Conservation (phyloP, 2,113 vertebrate genomes). For the Formicarius rufipectus region DNA sequence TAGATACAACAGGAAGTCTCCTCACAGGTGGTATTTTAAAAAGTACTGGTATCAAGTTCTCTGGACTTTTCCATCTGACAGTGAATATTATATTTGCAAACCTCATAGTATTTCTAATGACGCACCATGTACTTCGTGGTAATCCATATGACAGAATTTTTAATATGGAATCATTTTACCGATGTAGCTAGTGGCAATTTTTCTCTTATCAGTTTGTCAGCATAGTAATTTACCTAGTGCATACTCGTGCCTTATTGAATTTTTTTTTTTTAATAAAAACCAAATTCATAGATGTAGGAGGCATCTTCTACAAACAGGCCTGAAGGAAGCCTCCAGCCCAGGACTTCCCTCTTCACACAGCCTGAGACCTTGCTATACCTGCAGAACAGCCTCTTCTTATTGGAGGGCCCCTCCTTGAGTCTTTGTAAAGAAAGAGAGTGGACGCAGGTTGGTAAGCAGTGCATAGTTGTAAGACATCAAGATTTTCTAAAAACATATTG, state of each 20-base stretch:
- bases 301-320: not conserved
- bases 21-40: not conserved
- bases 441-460: not conserved
- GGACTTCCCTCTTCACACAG: not conserved
- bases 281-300: not conserved
- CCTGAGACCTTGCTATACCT: not conserved
- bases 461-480: not conserved
- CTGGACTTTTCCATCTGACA: not conserved
- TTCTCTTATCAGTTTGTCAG: not conserved
- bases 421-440: not conserved
- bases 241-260: not conserved
- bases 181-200: not conserved
- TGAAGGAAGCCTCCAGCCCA: not conserved
- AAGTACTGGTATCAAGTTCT: not conserved
- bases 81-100: not conserved
- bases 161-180: not conserved
- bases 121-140: not conserved
- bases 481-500: not conserved
- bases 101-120: not conserved
- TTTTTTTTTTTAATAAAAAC: accelerated
- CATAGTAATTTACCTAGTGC: not conserved
- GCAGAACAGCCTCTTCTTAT: not conserved
- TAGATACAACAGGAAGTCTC: not conserved
- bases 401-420: not conserved
- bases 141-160: not conserved